phyloP scores from a whole-genome alignment of 2,113 vertebrate species.

The Coreoperca whiteheadi region DNA sequence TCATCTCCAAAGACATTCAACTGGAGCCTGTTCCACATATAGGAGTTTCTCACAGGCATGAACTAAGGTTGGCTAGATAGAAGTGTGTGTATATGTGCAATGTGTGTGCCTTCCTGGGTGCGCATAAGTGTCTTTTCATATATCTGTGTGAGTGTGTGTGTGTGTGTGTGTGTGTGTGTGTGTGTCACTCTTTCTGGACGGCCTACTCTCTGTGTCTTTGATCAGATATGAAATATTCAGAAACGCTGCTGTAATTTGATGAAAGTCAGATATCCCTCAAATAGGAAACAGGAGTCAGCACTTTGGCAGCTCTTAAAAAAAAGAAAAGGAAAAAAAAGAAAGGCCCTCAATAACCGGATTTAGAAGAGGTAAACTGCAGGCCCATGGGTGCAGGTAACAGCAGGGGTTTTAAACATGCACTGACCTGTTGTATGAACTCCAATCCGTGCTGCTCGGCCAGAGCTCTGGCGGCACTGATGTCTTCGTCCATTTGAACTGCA shows the following conservation, averaged over 20 bases:
- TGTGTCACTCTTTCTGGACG: not conserved
- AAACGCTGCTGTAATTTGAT: conserved; percentile 93
- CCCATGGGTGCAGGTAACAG: conserved; percentile 88
- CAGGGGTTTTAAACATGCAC: conserved; percentile 90
- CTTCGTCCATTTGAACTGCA: conserved; percentile 87
- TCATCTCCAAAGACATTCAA: conserved; percentile 46
- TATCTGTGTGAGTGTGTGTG: not conserved
- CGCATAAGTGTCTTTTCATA: conserved; percentile 1
- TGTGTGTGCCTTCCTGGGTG: not conserved
- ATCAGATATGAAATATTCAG: conserved; percentile 95
- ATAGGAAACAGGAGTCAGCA: conserved; percentile 94
- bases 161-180: conserved; percentile 4
- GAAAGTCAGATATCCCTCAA: conserved; percentile 90
- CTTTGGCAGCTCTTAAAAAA: conserved; percentile 87
- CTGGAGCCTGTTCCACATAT: conserved; percentile 21
- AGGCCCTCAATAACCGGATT: conserved; percentile 87
- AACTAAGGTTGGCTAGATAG: conserved; percentile 6
- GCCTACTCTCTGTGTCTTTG: conserved; percentile 81
- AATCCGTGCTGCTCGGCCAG: conserved; percentile 88
- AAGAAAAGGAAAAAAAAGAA: conserved; percentile 3
- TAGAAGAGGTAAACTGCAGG: conserved; percentile 87
- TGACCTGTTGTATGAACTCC: conserved; percentile 95
- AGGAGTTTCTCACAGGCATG: conserved; percentile 34
- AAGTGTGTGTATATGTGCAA: not conserved
- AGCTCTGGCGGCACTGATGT: conserved; percentile 85